A percentile compares a stretch with the other conserved stretches of the same genome.
phyloP scores from a whole-genome alignment of 30 jellyfish, hydroid and myxozoan species.

The Cassiopea xamachana region DNA sequence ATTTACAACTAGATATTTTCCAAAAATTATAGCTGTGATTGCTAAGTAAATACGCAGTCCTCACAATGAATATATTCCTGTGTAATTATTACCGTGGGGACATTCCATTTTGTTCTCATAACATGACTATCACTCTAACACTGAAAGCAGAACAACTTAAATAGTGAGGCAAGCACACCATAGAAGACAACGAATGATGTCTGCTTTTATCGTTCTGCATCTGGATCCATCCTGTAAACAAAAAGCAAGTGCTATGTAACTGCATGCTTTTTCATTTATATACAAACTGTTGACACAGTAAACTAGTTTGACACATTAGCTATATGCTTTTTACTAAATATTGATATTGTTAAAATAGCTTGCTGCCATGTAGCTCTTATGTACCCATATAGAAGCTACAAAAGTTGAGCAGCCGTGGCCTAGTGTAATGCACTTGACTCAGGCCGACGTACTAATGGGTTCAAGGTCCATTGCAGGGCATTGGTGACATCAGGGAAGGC shows the following conservation, averaged over 20 bases:
- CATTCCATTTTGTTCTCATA: slow-evolving; percentile 24
- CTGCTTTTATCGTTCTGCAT: slow-evolving; percentile 25
- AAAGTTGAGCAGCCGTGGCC: no score
- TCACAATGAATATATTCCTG: slow-evolving; percentile 33
- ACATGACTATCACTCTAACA: slow-evolving; percentile 19
- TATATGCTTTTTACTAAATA: background rate
- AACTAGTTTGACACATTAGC: background rate
- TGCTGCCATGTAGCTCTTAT: no score
- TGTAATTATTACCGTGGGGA: slow-evolving; percentile 38
- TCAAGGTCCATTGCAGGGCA: no score
- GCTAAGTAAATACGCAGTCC: slow-evolving; percentile 21
- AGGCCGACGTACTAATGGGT: no score
- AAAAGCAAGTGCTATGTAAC: background rate
- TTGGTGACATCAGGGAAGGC: no score
- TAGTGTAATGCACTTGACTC: no score
- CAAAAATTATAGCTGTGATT: slow-evolving; percentile 25
- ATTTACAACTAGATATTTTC: slow-evolving; percentile 56
- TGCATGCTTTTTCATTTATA: background rate
- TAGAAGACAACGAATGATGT: slow-evolving; percentile 54
- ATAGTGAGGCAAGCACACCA: slow-evolving; percentile 35
- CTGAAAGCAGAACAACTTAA: slow-evolving; percentile 47
- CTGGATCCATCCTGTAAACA: slow-evolving; percentile 35
- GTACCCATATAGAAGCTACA: no score
- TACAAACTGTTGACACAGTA: background rate
- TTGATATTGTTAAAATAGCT: background rate